Evolutionary conservation across 2,797 vertebrate genomes (phyloP).

Genomic region (Masticophis lateralis): DNA sequence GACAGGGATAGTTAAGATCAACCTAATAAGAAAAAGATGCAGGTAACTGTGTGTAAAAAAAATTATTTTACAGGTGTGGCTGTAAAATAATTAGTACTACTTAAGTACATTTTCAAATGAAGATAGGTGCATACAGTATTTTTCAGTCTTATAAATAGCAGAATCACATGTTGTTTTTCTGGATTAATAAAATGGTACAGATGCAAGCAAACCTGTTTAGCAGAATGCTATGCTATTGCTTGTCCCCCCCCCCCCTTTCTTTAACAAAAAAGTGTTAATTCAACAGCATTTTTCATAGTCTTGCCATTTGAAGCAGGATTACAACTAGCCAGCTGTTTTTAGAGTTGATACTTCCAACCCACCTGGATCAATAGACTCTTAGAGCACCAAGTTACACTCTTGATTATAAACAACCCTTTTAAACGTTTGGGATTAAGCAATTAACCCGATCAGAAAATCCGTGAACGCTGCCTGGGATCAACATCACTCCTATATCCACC

Average conservation of each 20-base stretch:
- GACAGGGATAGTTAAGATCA: neutral
- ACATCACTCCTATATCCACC: neutral
- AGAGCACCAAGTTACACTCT: neutral
- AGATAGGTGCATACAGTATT: slow-evolving; percentile 1
- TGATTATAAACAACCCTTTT: neutral
- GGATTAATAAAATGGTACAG: slow-evolving; percentile 32
- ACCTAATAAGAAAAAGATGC: neutral
- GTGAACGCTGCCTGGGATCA: neutral
- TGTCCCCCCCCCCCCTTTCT: neutral
- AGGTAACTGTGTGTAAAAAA: neutral
- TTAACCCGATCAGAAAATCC: neutral
- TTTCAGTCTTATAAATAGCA: slow-evolving; percentile 58
- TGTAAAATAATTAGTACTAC: neutral
- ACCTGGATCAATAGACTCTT: neutral
- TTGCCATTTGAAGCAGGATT: neutral
- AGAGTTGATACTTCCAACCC: neutral
- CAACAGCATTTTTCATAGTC: neutral
- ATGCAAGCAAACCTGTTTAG: slow-evolving; percentile 42
- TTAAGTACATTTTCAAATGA: neutral
- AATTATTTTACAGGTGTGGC: neutral
- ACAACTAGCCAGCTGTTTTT: neutral
- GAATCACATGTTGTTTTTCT: slow-evolving; percentile 45
- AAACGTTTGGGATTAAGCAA: neutral
- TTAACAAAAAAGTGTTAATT: neutral
- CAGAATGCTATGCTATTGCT: slow-evolving; percentile 2